Conservation (phyloP, 2,888 invertebrate genomes). For the Dasysyrphus albostriatus region DNA sequence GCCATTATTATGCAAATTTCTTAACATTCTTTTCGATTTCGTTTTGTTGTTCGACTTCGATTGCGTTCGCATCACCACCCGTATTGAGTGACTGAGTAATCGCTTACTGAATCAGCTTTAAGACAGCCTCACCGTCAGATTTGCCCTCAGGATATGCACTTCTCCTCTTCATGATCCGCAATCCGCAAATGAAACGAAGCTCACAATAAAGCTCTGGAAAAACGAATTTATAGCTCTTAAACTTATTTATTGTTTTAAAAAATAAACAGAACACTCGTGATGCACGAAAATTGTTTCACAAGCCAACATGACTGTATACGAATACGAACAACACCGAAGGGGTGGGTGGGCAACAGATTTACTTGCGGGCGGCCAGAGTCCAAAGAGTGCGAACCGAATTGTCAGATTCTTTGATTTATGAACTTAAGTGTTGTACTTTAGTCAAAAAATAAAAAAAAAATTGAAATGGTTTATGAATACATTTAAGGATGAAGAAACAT, state of each 20-base stretch:
- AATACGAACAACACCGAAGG: conserved; percentile 13
- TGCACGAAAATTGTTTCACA: conserved; percentile 58
- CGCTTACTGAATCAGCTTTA: conserved; percentile 52
- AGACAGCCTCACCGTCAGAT: conserved; percentile 23
- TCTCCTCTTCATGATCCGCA: neutral
- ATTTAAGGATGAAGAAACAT: conserved; percentile 60
- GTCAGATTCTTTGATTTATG: conserved; percentile 72
- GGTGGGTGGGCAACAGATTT: conserved; percentile 40
- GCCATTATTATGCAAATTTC: conserved; percentile 66
- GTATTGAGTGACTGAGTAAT: conserved; percentile 63
- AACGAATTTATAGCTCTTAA: conserved; percentile 61
- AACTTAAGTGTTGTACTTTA: conserved; percentile 47
- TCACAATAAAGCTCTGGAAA: conserved; percentile 48
- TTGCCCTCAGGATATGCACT: conserved; percentile 20
- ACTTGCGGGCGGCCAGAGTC: neutral
- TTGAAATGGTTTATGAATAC: conserved; percentile 44
- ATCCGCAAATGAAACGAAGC: conserved; percentile 16
- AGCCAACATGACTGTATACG: conserved; percentile 20
- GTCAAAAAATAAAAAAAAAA: neutral
- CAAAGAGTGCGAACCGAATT: conserved; percentile 64
- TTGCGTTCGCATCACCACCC: conserved; percentile 11
- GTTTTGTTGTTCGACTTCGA: conserved; percentile 2
- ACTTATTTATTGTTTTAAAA: conserved; percentile 68
- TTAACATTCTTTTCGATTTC: conserved; percentile 1
- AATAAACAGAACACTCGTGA: conserved; percentile 62